Evolutionary conservation across 2,888 invertebrate species (phyloP).

Genomic region (Panorpa germanica): DNA sequence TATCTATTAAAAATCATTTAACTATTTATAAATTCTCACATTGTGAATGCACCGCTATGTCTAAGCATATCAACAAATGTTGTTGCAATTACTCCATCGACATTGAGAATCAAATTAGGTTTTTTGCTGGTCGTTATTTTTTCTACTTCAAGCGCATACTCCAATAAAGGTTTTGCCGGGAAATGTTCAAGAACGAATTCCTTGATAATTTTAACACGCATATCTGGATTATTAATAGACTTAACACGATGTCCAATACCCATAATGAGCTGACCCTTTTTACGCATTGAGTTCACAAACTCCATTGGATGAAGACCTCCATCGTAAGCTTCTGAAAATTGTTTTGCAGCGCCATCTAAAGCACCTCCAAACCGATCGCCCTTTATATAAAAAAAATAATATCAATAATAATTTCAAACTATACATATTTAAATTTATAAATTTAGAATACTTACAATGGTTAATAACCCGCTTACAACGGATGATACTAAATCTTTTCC

Average conservation of each 20-base stretch:
- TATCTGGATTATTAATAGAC: conserved; percentile 96
- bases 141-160: conserved; percentile 94
- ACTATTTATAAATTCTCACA: conserved; percentile 27
- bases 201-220: conserved; percentile 90
- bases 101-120: conserved; percentile 98
- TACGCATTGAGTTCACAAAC: conserved; percentile 95
- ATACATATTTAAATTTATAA: conserved; percentile 5
- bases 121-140: conserved; percentile 98
- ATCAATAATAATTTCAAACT: background rate
- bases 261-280: conserved; percentile 95
- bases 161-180: conserved; percentile 83
- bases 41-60: conserved; percentile 85
- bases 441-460: conserved; percentile 57
- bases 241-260: conserved; percentile 92
- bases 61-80: conserved; percentile 93
- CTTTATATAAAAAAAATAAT: conserved; percentile 24
- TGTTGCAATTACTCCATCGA: conserved; percentile 96
- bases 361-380: conserved; percentile 99
- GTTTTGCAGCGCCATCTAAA: conserved; percentile 89
- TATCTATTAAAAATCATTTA: conserved; percentile 8
- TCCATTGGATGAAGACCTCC: conserved; percentile 89
- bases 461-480: conserved; percentile 86
- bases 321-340: conserved; percentile 95
- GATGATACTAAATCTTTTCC: conserved; percentile 96
- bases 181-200: conserved; percentile 88